Percentiles rank a stretch among this genome's conserved stretches.
phyloP scores from a whole-genome alignment of 2,797 vertebrate species.

The Molossus molossus region DNA sequence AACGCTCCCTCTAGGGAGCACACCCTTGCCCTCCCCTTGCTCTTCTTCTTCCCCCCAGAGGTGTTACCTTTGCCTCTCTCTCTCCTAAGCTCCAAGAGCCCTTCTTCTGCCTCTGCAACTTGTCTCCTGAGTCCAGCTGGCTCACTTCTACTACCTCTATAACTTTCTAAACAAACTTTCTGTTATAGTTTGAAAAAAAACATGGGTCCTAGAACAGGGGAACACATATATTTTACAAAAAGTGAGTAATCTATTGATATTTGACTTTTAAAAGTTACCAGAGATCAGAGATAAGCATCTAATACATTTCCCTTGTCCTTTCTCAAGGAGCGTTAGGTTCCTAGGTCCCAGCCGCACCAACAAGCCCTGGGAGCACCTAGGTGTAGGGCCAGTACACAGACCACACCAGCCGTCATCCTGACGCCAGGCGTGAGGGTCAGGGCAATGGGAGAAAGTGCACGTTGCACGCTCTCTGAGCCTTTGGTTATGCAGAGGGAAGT shows the following conservation, averaged over 20 bases:
- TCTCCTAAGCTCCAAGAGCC: too few species aligned
- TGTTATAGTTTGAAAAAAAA: not conserved
- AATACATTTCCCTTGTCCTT: not conserved
- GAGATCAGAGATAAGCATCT: not conserved
- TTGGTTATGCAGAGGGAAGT: not conserved
- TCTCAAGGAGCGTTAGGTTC: not conserved
- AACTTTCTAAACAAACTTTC: too few species aligned
- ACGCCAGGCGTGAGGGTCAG: not conserved
- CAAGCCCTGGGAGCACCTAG: not conserved
- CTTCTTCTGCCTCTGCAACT: too few species aligned
- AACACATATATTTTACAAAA: conserved; percentile 17
- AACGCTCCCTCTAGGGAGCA: too few species aligned
- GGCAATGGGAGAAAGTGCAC: not conserved
- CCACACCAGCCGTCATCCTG: not conserved
- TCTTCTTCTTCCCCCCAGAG: too few species aligned
- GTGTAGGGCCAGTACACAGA: not conserved
- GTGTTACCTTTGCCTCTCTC: too few species aligned
- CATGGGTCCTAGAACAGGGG: not conserved
- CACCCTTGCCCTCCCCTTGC: too few species aligned
- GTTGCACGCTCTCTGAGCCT: not conserved
- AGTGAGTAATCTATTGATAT: not conserved
- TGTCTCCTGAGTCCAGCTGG: too few species aligned
- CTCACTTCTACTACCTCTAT: too few species aligned
- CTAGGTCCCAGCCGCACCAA: not conserved
- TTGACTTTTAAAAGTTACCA: conserved; percentile 17